A percentile compares a stretch with the other conserved stretches of the same genome.
Evolutionary conservation across 2,113 vertebrate genomes (phyloP).

Genomic region (Rhabdornis inornatus): DNA sequence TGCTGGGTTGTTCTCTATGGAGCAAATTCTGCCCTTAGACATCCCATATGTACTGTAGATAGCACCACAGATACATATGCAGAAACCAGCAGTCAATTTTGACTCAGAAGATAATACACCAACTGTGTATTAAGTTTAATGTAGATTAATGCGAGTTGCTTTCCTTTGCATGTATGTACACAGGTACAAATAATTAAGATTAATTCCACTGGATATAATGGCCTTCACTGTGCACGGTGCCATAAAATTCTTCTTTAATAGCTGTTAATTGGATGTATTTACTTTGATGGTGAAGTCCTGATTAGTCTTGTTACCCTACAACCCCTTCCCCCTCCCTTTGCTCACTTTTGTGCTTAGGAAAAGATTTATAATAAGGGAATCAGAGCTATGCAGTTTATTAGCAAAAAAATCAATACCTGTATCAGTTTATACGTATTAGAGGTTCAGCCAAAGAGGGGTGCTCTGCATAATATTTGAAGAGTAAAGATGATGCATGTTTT

Average conservation of each 20-base stretch:
- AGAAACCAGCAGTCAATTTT: constrained; percentile 75
- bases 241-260: constrained; percentile 82
- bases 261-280: constrained; percentile 82
- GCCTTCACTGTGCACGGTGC: constrained; percentile 80
- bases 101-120: constrained; percentile 78
- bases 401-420: constrained; percentile 10
- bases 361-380: constrained; percentile 58
- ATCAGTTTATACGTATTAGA: not conserved
- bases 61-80: constrained; percentile 58
- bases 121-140: constrained; percentile 82
- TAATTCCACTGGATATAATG: constrained; percentile 81
- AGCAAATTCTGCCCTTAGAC: constrained; percentile 71
- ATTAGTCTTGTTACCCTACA: constrained; percentile 76
- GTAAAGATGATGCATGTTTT: not conserved
- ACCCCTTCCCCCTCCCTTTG: not conserved
- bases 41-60: constrained; percentile 59
- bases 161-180: constrained; percentile 77
- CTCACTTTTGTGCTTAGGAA: constrained; percentile 51
- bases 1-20: constrained; percentile 50
- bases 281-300: constrained; percentile 79
- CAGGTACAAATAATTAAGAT: constrained; percentile 90
- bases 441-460: not conserved
- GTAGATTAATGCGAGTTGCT: constrained; percentile 89
- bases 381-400: constrained; percentile 29
- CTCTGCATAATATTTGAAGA: not conserved